These are phyloP conservation scores for Patella caerulea DNA, from an alignment of 2,888 invertebrate genomes.

Conservation along the genomic window DNA sequence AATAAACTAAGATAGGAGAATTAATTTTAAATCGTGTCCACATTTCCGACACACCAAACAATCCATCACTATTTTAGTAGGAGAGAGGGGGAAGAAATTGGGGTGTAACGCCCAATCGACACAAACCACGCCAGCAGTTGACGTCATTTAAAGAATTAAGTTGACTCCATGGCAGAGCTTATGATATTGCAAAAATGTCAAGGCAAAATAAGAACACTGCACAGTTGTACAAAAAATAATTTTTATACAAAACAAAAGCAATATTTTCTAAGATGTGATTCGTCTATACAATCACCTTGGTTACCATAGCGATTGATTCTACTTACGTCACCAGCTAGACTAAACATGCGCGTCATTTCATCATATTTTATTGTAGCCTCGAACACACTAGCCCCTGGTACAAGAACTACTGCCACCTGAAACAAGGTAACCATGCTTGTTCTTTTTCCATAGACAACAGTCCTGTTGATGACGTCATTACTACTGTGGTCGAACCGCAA, in stretches of 20 bases:
- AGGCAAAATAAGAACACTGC: too few relatives aligned
- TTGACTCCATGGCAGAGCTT: too few relatives aligned
- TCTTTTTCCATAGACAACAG: slow-evolving; percentile 42
- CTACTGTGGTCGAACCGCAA: slow-evolving; percentile 56
- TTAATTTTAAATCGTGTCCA: too few relatives aligned
- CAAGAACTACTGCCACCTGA: slow-evolving; percentile 77
- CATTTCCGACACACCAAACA: too few relatives aligned
- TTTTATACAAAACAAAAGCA: slow-evolving; percentile 64
- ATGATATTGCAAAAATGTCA: too few relatives aligned
- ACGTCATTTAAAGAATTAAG: too few relatives aligned
- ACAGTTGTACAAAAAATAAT: neutral
- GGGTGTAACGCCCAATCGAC: too few relatives aligned
- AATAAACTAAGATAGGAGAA: too few relatives aligned
- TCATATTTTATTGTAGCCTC: slow-evolving; percentile 82
- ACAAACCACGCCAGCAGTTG: too few relatives aligned
- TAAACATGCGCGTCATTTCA: slow-evolving; percentile 58
- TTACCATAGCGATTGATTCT: slow-evolving; percentile 71
- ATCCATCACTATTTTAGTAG: too few relatives aligned
- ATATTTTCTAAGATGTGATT: slow-evolving; percentile 60
- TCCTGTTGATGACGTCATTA: slow-evolving; percentile 64
- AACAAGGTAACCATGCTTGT: slow-evolving; percentile 65
- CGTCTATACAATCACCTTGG: slow-evolving; percentile 69
- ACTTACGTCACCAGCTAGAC: slow-evolving; percentile 78
- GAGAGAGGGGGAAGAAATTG: too few relatives aligned
- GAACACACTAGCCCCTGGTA: slow-evolving; percentile 82